A percentile compares a stretch with the other conserved stretches of the same genome.
phyloP scores from a whole-genome alignment of 1,140 invertebrate species.

The Solen grandis region DNA sequence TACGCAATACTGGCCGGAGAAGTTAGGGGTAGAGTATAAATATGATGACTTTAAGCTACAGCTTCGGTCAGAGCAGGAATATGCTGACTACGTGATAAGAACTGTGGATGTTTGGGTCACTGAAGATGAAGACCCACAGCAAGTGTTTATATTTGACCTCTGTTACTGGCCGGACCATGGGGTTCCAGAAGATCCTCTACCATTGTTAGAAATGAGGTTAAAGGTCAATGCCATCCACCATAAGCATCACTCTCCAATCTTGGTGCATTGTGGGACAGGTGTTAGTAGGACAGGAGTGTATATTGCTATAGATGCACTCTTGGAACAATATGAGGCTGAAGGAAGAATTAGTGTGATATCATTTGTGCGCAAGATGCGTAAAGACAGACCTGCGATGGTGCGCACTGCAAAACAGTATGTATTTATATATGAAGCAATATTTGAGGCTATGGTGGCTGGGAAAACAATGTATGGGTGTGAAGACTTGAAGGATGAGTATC shows the following conservation, averaged over 20 bases:
- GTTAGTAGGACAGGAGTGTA: conserved; percentile 77
- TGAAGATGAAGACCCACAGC: conserved; percentile 20
- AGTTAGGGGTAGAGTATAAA: conserved; percentile 54
- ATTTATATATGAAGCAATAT: conserved; percentile 78
- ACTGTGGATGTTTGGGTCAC: conserved; percentile 55
- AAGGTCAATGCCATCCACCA: conserved; percentile 86
- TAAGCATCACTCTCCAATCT: conserved; percentile 87
- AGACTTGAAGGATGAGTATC: conserved; percentile 72
- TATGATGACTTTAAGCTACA: conserved; percentile 72
- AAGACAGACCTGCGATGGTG: conserved; percentile 75
- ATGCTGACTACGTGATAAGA: conserved; percentile 73
- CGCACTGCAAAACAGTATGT: conserved; percentile 78
- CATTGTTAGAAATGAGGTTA: conserved; percentile 97
- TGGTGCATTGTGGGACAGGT: conserved; percentile 94
- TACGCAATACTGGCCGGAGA: conserved; percentile 80
- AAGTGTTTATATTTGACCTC: conserved; percentile 88
- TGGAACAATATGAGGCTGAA: conserved; percentile 75
- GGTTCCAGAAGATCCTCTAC: conserved; percentile 97
- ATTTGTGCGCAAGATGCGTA: conserved; percentile 73
- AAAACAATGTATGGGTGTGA: conserved; percentile 63
- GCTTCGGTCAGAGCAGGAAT: conserved; percentile 63
- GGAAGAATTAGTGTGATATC: conserved; percentile 76
- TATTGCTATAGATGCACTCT: conserved; percentile 76
- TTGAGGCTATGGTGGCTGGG: conserved; percentile 74
- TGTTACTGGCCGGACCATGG: conserved; percentile 99